Evolutionary conservation across 2,888 invertebrate genomes (phyloP).

Genomic region (Pherbina coryleti): DNA sequence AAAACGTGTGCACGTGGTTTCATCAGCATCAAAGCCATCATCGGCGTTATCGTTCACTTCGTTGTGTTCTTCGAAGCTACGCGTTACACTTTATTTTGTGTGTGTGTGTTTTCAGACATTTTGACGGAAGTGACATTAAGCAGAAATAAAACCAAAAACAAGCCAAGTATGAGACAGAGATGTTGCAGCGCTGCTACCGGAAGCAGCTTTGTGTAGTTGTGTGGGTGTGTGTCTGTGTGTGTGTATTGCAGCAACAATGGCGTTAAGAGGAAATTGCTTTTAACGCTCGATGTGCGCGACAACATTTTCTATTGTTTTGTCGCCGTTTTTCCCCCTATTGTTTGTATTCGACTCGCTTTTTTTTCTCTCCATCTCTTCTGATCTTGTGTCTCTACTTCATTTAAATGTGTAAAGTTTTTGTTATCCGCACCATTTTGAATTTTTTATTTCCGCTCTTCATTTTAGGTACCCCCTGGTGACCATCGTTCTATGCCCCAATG

Average conservation of each 20-base stretch:
- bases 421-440: not conserved
- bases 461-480: not conserved
- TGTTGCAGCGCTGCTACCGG: too few species aligned
- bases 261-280: conserved; percentile 9
- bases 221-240: not conserved
- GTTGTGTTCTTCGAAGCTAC: not conserved
- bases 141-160: not conserved
- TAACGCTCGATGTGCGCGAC: conserved; percentile 10
- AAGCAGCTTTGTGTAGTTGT: not conserved
- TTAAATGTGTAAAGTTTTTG: conserved; percentile 2
- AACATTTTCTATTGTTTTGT: not conserved
- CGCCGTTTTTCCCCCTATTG: not conserved
- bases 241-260: not conserved
- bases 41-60: not conserved
- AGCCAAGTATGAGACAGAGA: not conserved
- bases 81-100: not conserved
- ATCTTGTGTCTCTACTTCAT: not conserved
- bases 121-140: conserved; percentile 9
- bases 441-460: not conserved
- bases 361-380: not conserved
- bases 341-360: not conserved
- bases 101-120: not conserved
- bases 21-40: not conserved
- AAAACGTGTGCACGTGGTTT: not conserved
- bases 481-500: not conserved